phyloP scores from a whole-genome alignment of 1,140 invertebrate species.

The Lordiphosa stackelbergi region DNA sequence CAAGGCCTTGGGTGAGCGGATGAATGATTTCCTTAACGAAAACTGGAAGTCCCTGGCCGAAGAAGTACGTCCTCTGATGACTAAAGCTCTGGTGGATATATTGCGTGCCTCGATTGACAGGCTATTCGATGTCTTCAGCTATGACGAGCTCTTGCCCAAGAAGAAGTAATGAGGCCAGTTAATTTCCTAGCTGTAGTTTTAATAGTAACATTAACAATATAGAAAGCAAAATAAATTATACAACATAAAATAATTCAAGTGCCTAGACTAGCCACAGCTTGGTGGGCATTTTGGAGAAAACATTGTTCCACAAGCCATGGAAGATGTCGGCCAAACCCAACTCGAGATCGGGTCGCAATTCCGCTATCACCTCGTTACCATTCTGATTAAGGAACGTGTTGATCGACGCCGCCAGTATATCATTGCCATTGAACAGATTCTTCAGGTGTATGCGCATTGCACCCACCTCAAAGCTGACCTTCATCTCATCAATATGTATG shows the following conservation, averaged over 20 bases:
- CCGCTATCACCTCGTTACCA: conserved; percentile 88
- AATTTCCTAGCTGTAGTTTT: conserved; percentile 30
- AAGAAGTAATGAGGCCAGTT: conserved; percentile 1
- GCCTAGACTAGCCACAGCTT: conserved; percentile 83
- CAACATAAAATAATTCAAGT: not conserved
- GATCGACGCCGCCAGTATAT: conserved; percentile 77
- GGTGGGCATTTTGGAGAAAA: conserved; percentile 86
- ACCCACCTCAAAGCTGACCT: conserved; percentile 79
- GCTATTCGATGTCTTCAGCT: conserved; percentile 64
- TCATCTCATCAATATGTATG: conserved; percentile 79
- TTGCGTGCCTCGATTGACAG: conserved; percentile 81
- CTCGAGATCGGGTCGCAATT: conserved; percentile 88
- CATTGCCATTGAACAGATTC: conserved; percentile 80
- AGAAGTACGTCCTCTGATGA: conserved; percentile 80
- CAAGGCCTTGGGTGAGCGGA: conserved; percentile 80
- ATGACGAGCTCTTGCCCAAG: conserved; percentile 62
- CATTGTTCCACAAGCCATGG: conserved; percentile 85
- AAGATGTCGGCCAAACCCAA: conserved; percentile 87
- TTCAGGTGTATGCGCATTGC: conserved; percentile 79
- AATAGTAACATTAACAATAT: conserved; percentile 35
- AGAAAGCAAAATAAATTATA: conserved; percentile 54
- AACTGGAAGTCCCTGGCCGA: conserved; percentile 80
- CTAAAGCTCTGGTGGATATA: conserved; percentile 78
- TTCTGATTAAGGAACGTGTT: conserved; percentile 87
- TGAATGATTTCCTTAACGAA: conserved; percentile 82